Evolutionary conservation across 2,888 invertebrate genomes (phyloP), one percentile per base, ranked within the genome.

Genomic region (Noctua janthina): DNA sequence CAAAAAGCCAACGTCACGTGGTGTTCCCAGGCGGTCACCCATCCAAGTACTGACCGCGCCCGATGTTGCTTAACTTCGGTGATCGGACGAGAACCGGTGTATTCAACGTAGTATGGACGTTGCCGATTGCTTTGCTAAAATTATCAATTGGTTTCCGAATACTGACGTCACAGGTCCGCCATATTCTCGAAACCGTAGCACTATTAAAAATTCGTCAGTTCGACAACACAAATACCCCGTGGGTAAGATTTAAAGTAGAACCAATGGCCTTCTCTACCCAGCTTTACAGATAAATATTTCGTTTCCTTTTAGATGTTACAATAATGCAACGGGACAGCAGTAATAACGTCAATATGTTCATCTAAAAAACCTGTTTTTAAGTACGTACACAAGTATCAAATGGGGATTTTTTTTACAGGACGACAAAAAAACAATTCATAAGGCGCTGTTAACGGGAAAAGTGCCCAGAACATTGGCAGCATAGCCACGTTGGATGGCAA

Each of bases 11-110:
- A 93, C 92, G 87, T 90, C 91, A 94, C 93, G 92, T 85, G 92
- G 93, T 93, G 92, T 93, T 93, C 93, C 94, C 92, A 92, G 91
- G 93, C 93, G 93, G 94, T 94, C 94, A 94, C 94, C 94, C 94
- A 94, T 94, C 93, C 92, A 94, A 94, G 93, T 94, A 94, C 94
- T 94, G 64, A 94, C 92, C 92, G 89, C 93, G 93, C 94, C 94
- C 94, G 93, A 94, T 91, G 94, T 92, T 94, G 94, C 93, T 94
- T 86, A 85, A 83, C 82, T 86, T 84, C 84, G 86, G 87, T 81
- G 82, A 87, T 87, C 76, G 75, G 84, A 87, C 75, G 77, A 83
- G 43, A 68, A 68, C 43, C n/a, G 67, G 67, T 68, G 67, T 67
- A 64, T 64, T 64, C 64, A 64, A 64, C 64, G 64, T 64, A 64